Percentiles rank a stretch among this genome's conserved stretches.
phyloP scores from a whole-genome alignment of 2,888 invertebrate species.

The Andrena praecox region DNA sequence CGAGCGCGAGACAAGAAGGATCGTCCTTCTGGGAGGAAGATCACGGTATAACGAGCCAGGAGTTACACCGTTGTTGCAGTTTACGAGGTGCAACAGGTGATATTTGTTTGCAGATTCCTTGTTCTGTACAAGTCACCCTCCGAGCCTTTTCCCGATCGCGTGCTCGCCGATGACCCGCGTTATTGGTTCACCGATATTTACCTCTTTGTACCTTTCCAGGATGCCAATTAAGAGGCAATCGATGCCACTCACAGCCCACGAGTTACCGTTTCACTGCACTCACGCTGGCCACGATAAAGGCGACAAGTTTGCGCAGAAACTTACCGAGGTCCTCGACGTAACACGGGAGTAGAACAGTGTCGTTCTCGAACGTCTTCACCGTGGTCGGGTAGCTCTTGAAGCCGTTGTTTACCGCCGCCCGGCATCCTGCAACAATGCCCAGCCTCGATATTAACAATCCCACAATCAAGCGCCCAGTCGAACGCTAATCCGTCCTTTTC shows the following conservation, averaged over 20 bases:
- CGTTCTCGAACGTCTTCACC: conserved; percentile 91
- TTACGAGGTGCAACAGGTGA: conserved; percentile 42
- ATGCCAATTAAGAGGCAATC: background rate
- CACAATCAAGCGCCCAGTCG: background rate
- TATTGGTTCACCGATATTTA: background rate
- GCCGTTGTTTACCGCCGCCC: conserved; percentile 85
- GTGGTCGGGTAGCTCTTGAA: conserved; percentile 91
- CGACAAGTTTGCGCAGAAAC: conserved; percentile 66
- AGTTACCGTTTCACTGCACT: too few relatives aligned
- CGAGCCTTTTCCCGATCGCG: background rate
- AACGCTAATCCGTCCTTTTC: background rate
- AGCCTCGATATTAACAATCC: background rate
- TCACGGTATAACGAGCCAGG: background rate
- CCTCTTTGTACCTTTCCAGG: background rate
- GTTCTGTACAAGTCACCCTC: background rate
- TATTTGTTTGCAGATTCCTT: conserved; percentile 28
- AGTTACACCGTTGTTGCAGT: conserved; percentile 8
- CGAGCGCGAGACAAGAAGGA: background rate
- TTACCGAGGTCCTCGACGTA: conserved; percentile 89
- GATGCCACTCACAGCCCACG: background rate
- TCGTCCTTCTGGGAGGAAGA: background rate
- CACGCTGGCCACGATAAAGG: background rate
- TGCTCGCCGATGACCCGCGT: background rate
- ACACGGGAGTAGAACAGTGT: conserved; percentile 92
- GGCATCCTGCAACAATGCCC: conserved; percentile 39